These are phyloP conservation scores for Epiblema foenella DNA, from an alignment of 2,888 invertebrate species.

Conservation along the genomic window DNA sequence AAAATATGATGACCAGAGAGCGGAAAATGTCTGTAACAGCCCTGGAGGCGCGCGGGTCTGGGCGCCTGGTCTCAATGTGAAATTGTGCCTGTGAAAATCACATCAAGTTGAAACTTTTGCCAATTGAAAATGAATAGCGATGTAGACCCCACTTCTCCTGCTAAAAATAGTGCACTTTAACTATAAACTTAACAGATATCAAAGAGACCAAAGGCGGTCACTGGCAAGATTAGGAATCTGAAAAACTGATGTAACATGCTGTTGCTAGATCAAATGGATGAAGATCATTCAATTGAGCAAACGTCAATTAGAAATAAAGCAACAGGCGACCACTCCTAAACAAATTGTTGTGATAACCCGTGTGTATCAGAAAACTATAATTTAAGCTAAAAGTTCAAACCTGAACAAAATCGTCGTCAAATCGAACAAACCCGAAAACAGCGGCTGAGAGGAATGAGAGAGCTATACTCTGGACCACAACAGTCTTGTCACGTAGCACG, in stretches of 20 bases:
- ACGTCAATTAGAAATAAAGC: too few relatives aligned
- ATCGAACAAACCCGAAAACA: slow-evolving; percentile 67
- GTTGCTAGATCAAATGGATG: too few relatives aligned
- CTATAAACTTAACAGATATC: too few relatives aligned
- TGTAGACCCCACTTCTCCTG: too few relatives aligned
- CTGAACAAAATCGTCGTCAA: slow-evolving; percentile 67
- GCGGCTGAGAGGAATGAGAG: slow-evolving; percentile 64
- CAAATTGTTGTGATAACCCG: too few relatives aligned
- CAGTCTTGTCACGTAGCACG: slow-evolving; percentile 60
- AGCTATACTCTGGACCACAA: slow-evolving; percentile 64
- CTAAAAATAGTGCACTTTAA: too few relatives aligned
- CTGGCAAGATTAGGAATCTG: neutral
- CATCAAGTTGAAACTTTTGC: neutral
- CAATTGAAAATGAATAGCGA: neutral
- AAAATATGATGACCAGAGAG: slow-evolving; percentile 74
- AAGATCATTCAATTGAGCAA: too few relatives aligned
- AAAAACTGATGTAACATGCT: neutral
- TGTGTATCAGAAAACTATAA: too few relatives aligned
- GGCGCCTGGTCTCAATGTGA: slow-evolving; percentile 65
- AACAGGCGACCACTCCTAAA: too few relatives aligned
- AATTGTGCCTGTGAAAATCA: slow-evolving; percentile 62
- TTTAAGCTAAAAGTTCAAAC: slow-evolving; percentile 49
- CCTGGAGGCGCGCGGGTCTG: slow-evolving; percentile 69
- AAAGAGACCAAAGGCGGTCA: neutral
- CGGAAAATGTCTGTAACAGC: slow-evolving; percentile 69